phyloP scores from a whole-genome alignment of 2,113 vertebrate species.

The Etheostoma cragini region DNA sequence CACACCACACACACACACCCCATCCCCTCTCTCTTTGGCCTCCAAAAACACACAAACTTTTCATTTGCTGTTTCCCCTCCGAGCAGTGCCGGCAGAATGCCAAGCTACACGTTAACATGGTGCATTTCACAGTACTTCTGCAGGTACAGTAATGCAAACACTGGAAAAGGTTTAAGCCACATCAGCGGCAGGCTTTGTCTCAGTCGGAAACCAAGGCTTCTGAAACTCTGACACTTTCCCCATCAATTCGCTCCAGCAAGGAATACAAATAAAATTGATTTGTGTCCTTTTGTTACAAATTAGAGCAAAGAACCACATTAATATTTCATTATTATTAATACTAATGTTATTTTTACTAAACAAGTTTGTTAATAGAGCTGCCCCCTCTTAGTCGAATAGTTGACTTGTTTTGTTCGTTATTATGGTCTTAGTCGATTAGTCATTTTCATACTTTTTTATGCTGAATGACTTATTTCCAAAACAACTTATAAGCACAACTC shows the following conservation, averaged over 20 bases:
- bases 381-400: too few relatives aligned
- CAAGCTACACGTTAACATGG: slow-evolving; percentile 72
- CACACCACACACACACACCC: slow-evolving; percentile 13
- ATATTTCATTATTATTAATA: slow-evolving; percentile 22
- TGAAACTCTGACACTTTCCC: slow-evolving; percentile 16
- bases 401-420: too few relatives aligned
- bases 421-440: too few relatives aligned
- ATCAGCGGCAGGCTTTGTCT: slow-evolving; percentile 50
- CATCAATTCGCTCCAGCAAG: slow-evolving; percentile 16
- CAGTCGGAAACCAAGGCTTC: slow-evolving; percentile 33
- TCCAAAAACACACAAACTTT: slow-evolving; percentile 56
- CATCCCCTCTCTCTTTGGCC: slow-evolving; percentile 24
- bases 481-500: too few relatives aligned
- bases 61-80: slow-evolving; percentile 52
- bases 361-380: not conserved
- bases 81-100: slow-evolving; percentile 68
- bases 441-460: too few relatives aligned
- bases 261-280: slow-evolving; percentile 19
- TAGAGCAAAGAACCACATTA: slow-evolving; percentile 4
- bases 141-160: slow-evolving; percentile 73
- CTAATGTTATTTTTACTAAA: slow-evolving; percentile 13
- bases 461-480: too few relatives aligned
- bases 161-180: slow-evolving; percentile 64
- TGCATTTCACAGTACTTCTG: slow-evolving; percentile 69
- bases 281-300: not conserved